phyloP scores from a whole-genome alignment of 2,113 vertebrate species.

The Arizona elegans region DNA sequence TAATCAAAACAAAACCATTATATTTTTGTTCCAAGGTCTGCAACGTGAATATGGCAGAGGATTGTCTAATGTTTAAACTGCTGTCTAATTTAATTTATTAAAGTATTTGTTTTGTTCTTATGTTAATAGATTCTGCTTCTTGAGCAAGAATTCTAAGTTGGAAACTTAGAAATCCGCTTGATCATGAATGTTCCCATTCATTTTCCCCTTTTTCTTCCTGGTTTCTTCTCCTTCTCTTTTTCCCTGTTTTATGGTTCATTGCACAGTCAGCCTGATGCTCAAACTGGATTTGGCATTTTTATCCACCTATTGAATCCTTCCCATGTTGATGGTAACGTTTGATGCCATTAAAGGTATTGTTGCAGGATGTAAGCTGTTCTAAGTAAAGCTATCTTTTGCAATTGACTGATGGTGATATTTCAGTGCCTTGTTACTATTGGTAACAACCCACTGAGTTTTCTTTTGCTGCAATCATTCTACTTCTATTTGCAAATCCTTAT shows the following conservation, averaged over 20 bases:
- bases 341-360: background rate
- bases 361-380: background rate
- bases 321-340: background rate
- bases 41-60: background rate
- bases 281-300: background rate
- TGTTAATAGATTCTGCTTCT: background rate
- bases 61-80: background rate
- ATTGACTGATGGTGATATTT: too few relatives aligned
- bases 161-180: background rate
- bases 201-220: background rate
- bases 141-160: background rate
- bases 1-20: background rate
- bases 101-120: background rate
- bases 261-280: background rate
- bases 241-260: background rate
- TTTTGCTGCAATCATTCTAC: too few relatives aligned
- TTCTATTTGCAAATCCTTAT: too few relatives aligned
- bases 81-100: background rate
- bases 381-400: background rate
- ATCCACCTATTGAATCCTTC: background rate
- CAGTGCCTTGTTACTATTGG: background rate
- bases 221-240: background rate
- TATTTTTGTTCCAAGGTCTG: background rate
- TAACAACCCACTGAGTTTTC: too few relatives aligned
- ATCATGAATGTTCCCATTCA: background rate